A percentile compares a stretch with the other conserved stretches of the same genome.
phyloP scores from a whole-genome alignment of 2,113 vertebrate genomes.

The Pelecanus crispus region DNA sequence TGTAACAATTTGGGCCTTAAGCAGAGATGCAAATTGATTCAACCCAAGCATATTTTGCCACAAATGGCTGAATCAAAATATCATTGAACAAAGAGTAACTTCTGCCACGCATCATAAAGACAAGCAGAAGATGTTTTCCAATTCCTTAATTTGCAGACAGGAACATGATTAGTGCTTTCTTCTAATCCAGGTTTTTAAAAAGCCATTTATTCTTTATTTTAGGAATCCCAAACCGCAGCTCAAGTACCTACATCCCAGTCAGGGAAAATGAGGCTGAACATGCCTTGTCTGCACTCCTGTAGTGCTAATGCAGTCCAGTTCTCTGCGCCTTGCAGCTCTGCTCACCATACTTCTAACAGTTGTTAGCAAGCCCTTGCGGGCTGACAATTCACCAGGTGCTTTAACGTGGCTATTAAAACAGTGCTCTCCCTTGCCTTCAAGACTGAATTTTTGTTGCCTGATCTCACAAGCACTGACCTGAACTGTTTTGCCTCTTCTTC shows the following conservation, averaged over 20 bases:
- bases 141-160: not conserved
- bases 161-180: not conserved
- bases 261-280: not conserved
- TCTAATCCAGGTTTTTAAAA: not conserved
- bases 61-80: constrained; percentile 19
- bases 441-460: not conserved
- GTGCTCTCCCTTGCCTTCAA: too few relatives aligned
- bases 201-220: not conserved
- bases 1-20: constrained; percentile 37
- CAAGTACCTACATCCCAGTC: too few relatives aligned
- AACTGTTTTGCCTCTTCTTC: not conserved
- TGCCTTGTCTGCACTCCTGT: accelerated
- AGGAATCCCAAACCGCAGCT: not conserved
- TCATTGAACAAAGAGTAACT: not conserved
- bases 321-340: not conserved
- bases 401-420: not conserved
- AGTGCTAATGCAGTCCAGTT: not conserved
- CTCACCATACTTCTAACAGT: not conserved
- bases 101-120: not conserved
- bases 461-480: not conserved
- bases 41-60: constrained; percentile 43
- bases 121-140: not conserved
- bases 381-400: not conserved
- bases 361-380: not conserved
- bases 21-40: constrained; percentile 48